Conservation (phyloP, 2,888 invertebrate genomes). For the Drosophila macrospina region DNA sequence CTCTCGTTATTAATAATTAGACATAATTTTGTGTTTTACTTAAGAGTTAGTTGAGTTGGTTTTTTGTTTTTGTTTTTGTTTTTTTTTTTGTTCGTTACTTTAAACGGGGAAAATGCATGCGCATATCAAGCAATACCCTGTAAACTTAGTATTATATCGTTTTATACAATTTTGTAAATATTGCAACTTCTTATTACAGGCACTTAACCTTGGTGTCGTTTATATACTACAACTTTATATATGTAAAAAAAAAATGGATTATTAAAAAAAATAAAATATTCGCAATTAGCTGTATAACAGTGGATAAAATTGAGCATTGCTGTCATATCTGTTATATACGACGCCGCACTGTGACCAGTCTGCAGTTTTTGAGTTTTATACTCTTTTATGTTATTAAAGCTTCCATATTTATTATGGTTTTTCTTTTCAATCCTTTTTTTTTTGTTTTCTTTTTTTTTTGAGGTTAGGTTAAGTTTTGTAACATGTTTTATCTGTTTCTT, state of each 20-base stretch:
- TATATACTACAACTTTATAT: conserved; percentile 16
- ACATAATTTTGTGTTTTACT: conserved; percentile 13
- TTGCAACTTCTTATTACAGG: conserved; percentile 71
- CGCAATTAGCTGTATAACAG: conserved; percentile 53
- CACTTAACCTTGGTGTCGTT: conserved; percentile 66
- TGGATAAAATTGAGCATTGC: conserved; percentile 61
- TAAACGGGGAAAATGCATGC: conserved; percentile 11
- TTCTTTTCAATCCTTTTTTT: conserved; percentile 9
- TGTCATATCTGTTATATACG: conserved; percentile 21
- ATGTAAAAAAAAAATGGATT: conserved; percentile 27
- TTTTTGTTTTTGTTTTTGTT: conserved; percentile 11
- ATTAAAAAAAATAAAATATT: conserved; percentile 12
- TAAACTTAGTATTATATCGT: conserved; percentile 36
- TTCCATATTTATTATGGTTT: conserved; percentile 1
- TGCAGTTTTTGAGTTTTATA: background rate
- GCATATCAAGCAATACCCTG: conserved; percentile 46
- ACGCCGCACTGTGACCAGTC: conserved; percentile 18
- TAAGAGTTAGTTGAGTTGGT: conserved; percentile 27
- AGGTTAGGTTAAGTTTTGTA: conserved; percentile 30
- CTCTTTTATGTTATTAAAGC: conserved; percentile 25
- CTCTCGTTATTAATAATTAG: conserved; percentile 21
- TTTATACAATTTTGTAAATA: conserved; percentile 67
- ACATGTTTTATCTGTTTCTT: conserved; percentile 1
- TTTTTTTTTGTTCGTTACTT: conserved; percentile 11
- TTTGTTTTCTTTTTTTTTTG: conserved; percentile 11